These are phyloP conservation scores for Pediacus dermestoides DNA, from an alignment of 2,888 invertebrate genomes.

Conservation along the genomic window DNA sequence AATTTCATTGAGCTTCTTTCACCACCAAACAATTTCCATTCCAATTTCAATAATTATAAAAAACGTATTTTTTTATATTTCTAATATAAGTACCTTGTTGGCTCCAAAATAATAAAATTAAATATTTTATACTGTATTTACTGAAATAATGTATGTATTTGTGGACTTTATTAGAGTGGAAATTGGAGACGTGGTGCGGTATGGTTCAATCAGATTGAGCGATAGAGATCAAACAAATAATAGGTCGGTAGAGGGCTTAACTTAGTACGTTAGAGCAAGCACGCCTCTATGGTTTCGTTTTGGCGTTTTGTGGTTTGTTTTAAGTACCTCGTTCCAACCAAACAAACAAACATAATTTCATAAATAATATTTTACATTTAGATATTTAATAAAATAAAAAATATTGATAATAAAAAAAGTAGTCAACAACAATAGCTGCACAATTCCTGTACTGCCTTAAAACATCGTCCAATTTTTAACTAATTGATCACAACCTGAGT, in stretches of 20 bases:
- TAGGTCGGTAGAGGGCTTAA: constrained; percentile 15
- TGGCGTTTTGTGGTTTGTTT: too few relatives aligned
- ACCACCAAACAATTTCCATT: too few relatives aligned
- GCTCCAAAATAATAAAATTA: too few relatives aligned
- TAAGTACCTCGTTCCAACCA: too few relatives aligned
- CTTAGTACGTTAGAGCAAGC: constrained; percentile 15
- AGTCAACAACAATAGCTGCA: constrained; percentile 45
- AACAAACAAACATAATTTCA: constrained; percentile 21
- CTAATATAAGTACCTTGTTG: too few relatives aligned
- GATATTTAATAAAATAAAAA: too few relatives aligned
- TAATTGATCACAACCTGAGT: constrained; percentile 50
- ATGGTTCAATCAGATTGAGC: constrained; percentile 37
- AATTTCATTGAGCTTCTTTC: constrained; percentile 8
- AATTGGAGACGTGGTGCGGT: neutral
- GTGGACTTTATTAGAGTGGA: neutral
- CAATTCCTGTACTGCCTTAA: constrained; percentile 44
- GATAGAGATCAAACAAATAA: constrained; percentile 42
- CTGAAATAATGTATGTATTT: neutral
- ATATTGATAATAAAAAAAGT: constrained; percentile 45
- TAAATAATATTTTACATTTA: constrained; percentile 10
- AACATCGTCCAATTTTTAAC: too few relatives aligned
- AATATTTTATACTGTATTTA: too few relatives aligned
- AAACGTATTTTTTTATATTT: too few relatives aligned
- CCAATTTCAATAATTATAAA: too few relatives aligned
- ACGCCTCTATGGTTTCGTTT: neutral